Base-by-base conservation (phyloP, 2,888 invertebrate genomes). In the Laothoe populi region DNA sequence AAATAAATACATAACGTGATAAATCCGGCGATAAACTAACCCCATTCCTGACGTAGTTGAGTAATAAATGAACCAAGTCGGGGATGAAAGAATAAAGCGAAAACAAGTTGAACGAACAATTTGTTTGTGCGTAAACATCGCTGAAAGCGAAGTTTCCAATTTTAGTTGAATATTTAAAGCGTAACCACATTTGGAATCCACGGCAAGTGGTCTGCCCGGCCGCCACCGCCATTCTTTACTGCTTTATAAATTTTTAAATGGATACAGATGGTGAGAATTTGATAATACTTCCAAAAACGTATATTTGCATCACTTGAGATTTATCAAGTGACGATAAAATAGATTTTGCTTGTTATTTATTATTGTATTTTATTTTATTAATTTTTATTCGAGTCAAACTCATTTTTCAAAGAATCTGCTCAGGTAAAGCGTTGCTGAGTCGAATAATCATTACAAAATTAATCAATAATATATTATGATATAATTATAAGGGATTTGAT, bases 141-240 rank as follows among this genome's bases (percentile, higher is more conserved):
- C 31, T 53, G 35, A 53, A 19, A 53, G 31, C 53, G 35, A 53
- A 53, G 53, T 53, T 53, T 53, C 35, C 35, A 53, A 53, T 53
- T 53, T 53, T 53, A 53, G 53, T 53, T 53, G 11, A 53, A 53
- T 53, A 53, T 53, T 35, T 53, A 35, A 49, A 53, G 19, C 10
- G 53, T 35, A 53, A 53, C 53, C 53, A 53, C 53, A 53, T 53
- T 53, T 21, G 53, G 19, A 53, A 53, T 49, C 53, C 53, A 19
- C 31, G 53, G 53, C 53, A 53, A 53, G 35, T 53, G 53, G 53
- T 53, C 35, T 35, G 35, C 4, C 31, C 16, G 49, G 19, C n/a
- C 53, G 31, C 35, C 19, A 3, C 35, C 53, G 53, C 19, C 35
- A 53, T 53, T 53, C 31, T 31, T 35, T 53, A 53, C 11, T 31